A percentile compares a stretch with the other conserved stretches of the same genome.
Conservation (phyloP, 2,797 vertebrate species). For the Ctenosaura bakeri region DNA sequence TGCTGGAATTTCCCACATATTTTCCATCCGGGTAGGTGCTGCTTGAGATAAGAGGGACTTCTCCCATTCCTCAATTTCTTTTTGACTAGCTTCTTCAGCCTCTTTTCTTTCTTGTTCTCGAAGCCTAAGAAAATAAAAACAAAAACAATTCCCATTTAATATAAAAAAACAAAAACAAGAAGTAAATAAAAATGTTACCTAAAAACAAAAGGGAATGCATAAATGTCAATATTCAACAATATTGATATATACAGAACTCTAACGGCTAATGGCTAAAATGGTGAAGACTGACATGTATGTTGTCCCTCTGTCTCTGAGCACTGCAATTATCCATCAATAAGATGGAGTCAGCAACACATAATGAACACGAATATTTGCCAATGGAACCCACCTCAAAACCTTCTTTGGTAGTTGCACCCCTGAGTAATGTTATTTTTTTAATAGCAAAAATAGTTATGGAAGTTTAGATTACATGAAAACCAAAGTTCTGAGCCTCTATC, state of each 20-base stretch:
- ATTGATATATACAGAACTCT: constrained; percentile 34
- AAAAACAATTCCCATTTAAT: constrained; percentile 48
- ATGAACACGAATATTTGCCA: neutral
- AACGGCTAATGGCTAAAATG: constrained; percentile 2
- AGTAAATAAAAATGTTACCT: constrained; percentile 41
- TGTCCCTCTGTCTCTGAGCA: neutral
- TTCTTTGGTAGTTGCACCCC: neutral
- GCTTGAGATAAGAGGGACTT: constrained; percentile 89
- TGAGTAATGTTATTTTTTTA: neutral
- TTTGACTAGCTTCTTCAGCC: constrained; percentile 94
- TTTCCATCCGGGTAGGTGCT: constrained; percentile 87
- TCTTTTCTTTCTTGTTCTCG: constrained; percentile 96
- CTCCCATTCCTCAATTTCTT: constrained; percentile 98
- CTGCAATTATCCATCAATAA: neutral
- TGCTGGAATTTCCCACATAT: constrained; percentile 97
- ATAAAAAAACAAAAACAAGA: constrained; percentile 14
- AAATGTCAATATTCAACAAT: accelerated
- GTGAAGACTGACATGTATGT: neutral
- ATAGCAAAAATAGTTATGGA: neutral
- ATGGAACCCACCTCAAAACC: neutral
- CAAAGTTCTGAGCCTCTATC: too few relatives aligned
- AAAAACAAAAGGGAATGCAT: constrained; percentile 39
- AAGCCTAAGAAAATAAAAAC: constrained; percentile 83
- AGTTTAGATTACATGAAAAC: neutral
- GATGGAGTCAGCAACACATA: neutral